phyloP scores from a whole-genome alignment of 2,797 vertebrate species.

The Hafferia zeledoni region DNA sequence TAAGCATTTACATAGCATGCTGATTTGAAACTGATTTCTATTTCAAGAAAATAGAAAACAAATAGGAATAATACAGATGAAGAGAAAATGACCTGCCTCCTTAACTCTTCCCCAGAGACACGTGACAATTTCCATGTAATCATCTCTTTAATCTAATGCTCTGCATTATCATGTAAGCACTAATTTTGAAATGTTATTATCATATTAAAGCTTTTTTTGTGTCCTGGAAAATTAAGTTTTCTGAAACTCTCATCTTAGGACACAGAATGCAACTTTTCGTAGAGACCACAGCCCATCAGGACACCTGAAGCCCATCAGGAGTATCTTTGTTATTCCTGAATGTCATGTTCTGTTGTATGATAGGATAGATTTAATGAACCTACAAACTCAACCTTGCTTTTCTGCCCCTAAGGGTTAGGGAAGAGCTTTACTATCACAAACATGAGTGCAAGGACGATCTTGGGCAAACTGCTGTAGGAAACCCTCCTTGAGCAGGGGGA shows the following conservation, averaged over 20 bases:
- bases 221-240: background rate
- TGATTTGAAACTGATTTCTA: background rate
- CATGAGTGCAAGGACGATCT: fast-evolving
- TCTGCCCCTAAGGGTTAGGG: background rate
- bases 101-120: background rate
- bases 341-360: background rate
- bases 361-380: background rate
- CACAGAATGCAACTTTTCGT: background rate
- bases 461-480: background rate
- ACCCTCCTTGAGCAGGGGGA: background rate
- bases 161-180: background rate
- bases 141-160: background rate
- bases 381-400: background rate
- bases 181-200: background rate
- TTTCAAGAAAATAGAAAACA: background rate
- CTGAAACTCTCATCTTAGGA: background rate
- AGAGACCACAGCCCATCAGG: background rate
- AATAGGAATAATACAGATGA: background rate
- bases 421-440: background rate
- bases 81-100: background rate
- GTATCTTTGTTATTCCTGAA: background rate
- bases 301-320: background rate
- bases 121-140: fast-evolving
- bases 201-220: background rate
- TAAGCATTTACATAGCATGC: background rate